Evolutionary conservation across 2,113 vertebrate species (phyloP).

Genomic region (Choloepus hoffmanni): DNA sequence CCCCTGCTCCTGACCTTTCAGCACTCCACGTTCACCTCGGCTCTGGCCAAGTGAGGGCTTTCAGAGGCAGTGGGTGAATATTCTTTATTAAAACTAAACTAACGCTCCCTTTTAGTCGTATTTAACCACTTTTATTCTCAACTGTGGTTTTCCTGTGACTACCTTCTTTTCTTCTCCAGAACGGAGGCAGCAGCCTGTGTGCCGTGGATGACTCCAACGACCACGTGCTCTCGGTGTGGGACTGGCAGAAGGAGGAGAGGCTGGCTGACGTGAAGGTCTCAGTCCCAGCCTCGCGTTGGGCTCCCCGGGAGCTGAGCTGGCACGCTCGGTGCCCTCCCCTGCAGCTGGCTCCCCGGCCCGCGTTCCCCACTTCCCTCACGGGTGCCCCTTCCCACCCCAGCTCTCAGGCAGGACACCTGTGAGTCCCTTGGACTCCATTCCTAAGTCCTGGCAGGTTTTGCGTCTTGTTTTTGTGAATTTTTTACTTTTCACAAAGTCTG

Average conservation of each 20-base stretch:
- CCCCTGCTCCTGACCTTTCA: background rate
- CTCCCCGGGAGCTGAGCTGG: accelerated
- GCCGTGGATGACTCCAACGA: conserved; percentile 98
- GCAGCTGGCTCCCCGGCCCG: accelerated
- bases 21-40: accelerated
- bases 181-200: conserved; percentile 95
- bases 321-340: accelerated
- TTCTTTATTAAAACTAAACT: background rate
- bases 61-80: background rate
- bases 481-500: accelerated
- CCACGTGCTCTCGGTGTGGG: conserved; percentile 98
- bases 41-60: background rate
- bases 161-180: conserved; percentile 86
- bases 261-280: conserved; percentile 96
- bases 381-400: accelerated
- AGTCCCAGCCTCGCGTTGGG: accelerated
- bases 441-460: background rate
- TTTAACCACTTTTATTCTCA: background rate
- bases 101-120: accelerated
- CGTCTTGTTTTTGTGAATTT: too few species aligned
- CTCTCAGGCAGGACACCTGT: accelerated
- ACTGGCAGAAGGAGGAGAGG: conserved; percentile 97
- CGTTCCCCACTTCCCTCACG: accelerated
- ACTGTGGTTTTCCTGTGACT: background rate
- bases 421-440: too few species aligned